These are phyloP conservation scores for Varroa destructor DNA, from an alignment of 1,140 invertebrate species.

Conservation along the genomic window DNA sequence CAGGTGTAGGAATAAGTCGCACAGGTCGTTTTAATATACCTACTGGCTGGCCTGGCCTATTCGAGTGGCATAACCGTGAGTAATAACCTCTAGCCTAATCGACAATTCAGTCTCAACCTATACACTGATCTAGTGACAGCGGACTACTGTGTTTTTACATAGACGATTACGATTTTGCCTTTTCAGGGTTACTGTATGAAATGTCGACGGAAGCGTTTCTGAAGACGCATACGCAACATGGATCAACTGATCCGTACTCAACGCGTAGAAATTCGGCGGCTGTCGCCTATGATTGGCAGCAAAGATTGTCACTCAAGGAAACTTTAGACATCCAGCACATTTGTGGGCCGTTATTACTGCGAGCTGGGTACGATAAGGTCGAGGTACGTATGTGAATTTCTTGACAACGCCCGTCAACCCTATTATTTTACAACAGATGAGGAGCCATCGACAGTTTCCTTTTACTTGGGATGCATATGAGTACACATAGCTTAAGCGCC, in stretches of 20 bases:
- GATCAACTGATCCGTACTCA: constrained; percentile 13
- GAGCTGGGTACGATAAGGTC: constrained; percentile 14
- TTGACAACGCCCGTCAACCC: not conserved
- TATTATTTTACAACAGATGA: too few relatives aligned
- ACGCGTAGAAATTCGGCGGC: constrained; percentile 21
- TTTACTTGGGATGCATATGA: too few relatives aligned
- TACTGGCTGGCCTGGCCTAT: too few relatives aligned
- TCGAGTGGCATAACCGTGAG: too few relatives aligned
- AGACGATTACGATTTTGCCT: not conserved
- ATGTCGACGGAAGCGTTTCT: constrained; percentile 19
- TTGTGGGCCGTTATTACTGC: not conserved
- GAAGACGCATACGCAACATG: constrained; percentile 9
- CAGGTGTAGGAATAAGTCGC: too few relatives aligned
- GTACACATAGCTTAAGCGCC: too few relatives aligned
- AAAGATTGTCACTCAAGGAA: constrained; percentile 14
- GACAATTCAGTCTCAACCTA: too few relatives aligned
- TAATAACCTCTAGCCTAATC: too few relatives aligned
- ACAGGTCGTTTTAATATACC: too few relatives aligned
- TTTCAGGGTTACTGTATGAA: not conserved
- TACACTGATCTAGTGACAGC: too few relatives aligned
- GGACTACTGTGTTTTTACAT: too few relatives aligned
- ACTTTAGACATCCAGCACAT: not conserved
- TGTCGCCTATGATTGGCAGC: constrained; percentile 23
- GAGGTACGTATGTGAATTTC: not conserved
- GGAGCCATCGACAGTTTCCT: too few relatives aligned